A percentile compares a stretch with the other conserved stretches of the same genome.
Evolutionary conservation across 1,140 invertebrate species (phyloP).

Genomic region (Drosophila repletoides): DNA sequence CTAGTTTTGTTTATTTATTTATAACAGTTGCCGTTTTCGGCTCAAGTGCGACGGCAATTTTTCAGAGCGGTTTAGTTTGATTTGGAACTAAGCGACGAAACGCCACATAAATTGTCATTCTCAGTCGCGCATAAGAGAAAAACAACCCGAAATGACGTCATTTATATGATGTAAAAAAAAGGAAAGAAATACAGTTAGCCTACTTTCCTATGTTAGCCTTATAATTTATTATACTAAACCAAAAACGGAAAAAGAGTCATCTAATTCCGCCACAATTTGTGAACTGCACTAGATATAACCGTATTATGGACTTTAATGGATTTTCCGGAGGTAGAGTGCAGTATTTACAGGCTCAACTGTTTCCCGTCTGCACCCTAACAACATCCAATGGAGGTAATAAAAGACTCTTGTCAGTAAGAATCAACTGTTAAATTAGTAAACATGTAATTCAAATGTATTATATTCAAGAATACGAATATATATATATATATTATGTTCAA

Average conservation of each 20-base stretch:
- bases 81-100: slow-evolving; percentile 36
- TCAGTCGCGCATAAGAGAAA: neutral
- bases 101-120: slow-evolving; percentile 27
- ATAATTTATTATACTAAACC: neutral
- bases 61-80: slow-evolving; percentile 34
- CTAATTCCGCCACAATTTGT: too few relatives aligned
- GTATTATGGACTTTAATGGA: slow-evolving; percentile 54
- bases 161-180: neutral
- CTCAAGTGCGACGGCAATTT: slow-evolving; percentile 32
- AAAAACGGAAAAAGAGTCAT: too few relatives aligned
- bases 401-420: neutral
- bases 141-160: neutral
- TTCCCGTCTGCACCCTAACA: slow-evolving; percentile 82
- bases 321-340: slow-evolving; percentile 81
- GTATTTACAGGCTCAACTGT: slow-evolving; percentile 84
- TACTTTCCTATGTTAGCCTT: too few relatives aligned
- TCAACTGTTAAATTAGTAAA: too few relatives aligned
- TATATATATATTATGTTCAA: too few relatives aligned
- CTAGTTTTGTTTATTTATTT: slow-evolving; percentile 65
- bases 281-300: too few relatives aligned
- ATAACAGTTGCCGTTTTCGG: slow-evolving; percentile 45
- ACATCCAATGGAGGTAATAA: slow-evolving; percentile 71
- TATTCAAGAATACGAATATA: too few relatives aligned
- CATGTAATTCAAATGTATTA: too few relatives aligned
- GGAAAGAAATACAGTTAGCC: neutral